These are phyloP conservation scores for Anadara kagoshimensis DNA, from an alignment of 1,140 invertebrate genomes.

Conservation along the genomic window DNA sequence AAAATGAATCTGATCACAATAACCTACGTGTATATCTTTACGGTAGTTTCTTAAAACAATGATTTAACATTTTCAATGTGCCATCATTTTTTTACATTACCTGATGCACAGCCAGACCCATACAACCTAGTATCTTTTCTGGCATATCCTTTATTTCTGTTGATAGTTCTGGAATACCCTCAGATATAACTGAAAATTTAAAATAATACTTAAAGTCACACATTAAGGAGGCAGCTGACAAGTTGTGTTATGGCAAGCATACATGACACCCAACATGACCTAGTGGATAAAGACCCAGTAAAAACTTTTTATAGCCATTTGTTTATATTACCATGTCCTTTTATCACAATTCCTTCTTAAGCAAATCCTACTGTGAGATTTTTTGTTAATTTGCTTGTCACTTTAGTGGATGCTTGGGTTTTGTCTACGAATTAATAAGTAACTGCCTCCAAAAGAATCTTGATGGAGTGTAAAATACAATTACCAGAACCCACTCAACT, in stretches of 20 bases:
- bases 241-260: not conserved
- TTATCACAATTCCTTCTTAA: not conserved
- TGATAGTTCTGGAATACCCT: constrained; percentile 79
- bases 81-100: constrained; percentile 65
- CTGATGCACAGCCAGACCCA: constrained; percentile 85
- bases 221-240: not conserved
- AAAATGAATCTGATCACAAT: too few relatives aligned
- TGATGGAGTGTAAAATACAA: too few relatives aligned
- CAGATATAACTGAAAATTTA: constrained; percentile 70
- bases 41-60: too few relatives aligned
- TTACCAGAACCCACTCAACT: too few relatives aligned
- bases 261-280: not conserved
- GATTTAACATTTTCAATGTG: too few relatives aligned
- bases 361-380: too few relatives aligned
- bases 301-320: not conserved
- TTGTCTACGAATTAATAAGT: too few relatives aligned
- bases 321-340: not conserved
- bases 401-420: too few relatives aligned
- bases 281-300: not conserved
- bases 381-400: too few relatives aligned
- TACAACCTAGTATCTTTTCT: constrained; percentile 78
- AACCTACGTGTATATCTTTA: too few relatives aligned
- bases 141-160: constrained; percentile 81
- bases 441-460: too few relatives aligned
- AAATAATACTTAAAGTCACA: not conserved